A percentile compares a stretch with the other conserved stretches of the same genome.
Conservation (phyloP, 2,888 invertebrate genomes). For the Meganola albula region DNA sequence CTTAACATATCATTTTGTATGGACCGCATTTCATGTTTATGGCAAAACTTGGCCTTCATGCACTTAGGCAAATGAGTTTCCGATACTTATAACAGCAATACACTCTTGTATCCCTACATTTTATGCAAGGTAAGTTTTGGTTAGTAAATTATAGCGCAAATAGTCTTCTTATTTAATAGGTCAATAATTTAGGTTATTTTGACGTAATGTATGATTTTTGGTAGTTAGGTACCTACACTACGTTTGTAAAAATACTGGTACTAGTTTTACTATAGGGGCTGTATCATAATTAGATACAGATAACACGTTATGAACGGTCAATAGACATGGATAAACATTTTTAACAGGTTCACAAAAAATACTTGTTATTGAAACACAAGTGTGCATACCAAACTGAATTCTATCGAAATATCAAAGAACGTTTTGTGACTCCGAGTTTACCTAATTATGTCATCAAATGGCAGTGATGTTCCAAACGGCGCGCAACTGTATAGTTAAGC, state of each 20-base stretch:
- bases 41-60: conserved; percentile 73
- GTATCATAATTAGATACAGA: too few relatives aligned
- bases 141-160: conserved; percentile 57
- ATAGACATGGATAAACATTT: too few relatives aligned
- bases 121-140: conserved; percentile 50
- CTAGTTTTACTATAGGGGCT: too few relatives aligned
- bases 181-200: too few relatives aligned
- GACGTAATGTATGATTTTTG: too few relatives aligned
- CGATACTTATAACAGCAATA: conserved; percentile 70
- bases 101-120: conserved; percentile 56
- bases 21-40: conserved; percentile 74
- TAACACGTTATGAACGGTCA: too few relatives aligned
- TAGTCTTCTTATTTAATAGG: too few relatives aligned
- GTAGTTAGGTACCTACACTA: too few relatives aligned
- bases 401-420: conserved; percentile 55
- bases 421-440: conserved; percentile 51
- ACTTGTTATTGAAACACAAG: too few relatives aligned
- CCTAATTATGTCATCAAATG: conserved; percentile 64
- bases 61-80: conserved; percentile 76
- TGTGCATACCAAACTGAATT: conserved; percentile 41
- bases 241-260: too few relatives aligned
- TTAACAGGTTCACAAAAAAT: too few relatives aligned
- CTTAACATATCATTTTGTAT: conserved; percentile 71
- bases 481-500: conserved; percentile 54
- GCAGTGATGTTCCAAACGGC: conserved; percentile 50